Evolutionary conservation across 92 coral and sea anemone species (phyloP).

Genomic region (Desmophyllum pertusum): DNA sequence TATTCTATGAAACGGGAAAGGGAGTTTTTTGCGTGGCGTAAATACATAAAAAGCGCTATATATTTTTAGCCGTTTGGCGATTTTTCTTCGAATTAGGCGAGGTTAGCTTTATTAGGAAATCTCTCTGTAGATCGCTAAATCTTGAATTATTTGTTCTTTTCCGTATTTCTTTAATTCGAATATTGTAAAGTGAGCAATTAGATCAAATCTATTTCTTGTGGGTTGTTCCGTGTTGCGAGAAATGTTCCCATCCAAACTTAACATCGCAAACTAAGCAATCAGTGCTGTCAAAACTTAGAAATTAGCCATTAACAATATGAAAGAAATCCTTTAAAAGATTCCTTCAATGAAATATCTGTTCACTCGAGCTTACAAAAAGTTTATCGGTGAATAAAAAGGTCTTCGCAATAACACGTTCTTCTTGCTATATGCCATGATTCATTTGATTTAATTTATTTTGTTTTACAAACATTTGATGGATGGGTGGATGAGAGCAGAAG

Average conservation of each 20-base stretch:
- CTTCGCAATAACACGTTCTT: neutral
- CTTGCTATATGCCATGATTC: neutral
- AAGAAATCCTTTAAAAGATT: neutral
- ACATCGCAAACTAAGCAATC: neutral
- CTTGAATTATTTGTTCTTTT: constrained; percentile 1
- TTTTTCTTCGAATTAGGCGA: neutral
- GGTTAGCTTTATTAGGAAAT: constrained; percentile 20
- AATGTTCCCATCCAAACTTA: neutral
- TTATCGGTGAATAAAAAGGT: neutral
- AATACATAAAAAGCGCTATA: neutral
- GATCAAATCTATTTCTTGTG: too few relatives aligned
- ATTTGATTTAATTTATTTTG: neutral
- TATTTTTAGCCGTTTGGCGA: neutral
- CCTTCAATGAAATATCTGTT: neutral
- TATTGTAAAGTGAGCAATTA: neutral
- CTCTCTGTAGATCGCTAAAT: constrained; percentile 21
- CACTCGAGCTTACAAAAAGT: neutral
- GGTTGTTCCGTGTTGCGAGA: neutral
- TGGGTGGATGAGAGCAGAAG: constrained; percentile 4
- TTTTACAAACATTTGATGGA: neutral
- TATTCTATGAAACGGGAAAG: neutral
- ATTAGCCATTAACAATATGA: constrained; percentile 15
- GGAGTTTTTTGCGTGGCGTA: neutral
- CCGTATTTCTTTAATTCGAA: neutral
- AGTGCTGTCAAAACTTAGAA: neutral